Percentiles rank a stretch among this genome's conserved stretches.
phyloP scores from a whole-genome alignment of 2,888 invertebrate genomes.

The Apodemia mormo region DNA sequence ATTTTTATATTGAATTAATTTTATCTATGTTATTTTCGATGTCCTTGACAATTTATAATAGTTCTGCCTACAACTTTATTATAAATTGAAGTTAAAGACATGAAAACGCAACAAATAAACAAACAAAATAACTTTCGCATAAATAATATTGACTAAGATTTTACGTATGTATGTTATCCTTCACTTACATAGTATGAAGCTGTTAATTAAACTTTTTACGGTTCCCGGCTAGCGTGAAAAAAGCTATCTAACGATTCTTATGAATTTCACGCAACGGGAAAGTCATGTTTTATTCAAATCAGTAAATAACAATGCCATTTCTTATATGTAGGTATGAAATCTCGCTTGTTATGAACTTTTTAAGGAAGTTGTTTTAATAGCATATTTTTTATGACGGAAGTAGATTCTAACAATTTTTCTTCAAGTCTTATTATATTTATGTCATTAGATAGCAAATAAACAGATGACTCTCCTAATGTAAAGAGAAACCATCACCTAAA shows the following conservation, averaged over 20 bases:
- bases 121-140: not conserved
- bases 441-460: no score
- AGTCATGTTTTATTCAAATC: slow-evolving; percentile 33
- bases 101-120: no score
- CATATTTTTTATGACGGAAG: no score
- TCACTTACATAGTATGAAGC: not conserved
- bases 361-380: not conserved
- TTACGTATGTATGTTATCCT: not conserved
- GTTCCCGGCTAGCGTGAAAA: slow-evolving; percentile 10
- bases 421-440: no score
- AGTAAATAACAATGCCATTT: slow-evolving; percentile 25
- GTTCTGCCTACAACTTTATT: no score
- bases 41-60: no score
- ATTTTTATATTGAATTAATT: no score
- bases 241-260: slow-evolving; percentile 20
- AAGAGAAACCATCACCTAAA: no score
- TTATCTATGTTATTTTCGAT: no score
- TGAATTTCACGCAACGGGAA: slow-evolving; percentile 30
- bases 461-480: no score
- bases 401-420: no score
- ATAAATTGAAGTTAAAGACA: no score
- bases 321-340: slow-evolving; percentile 20
- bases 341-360: not conserved
- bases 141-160: not conserved
- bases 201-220: slow-evolving; percentile 27